Evolutionary conservation across 2,797 vertebrate species (phyloP), one percentile per base, ranked within the genome.

Genomic region (Clamator glandarius): DNA sequence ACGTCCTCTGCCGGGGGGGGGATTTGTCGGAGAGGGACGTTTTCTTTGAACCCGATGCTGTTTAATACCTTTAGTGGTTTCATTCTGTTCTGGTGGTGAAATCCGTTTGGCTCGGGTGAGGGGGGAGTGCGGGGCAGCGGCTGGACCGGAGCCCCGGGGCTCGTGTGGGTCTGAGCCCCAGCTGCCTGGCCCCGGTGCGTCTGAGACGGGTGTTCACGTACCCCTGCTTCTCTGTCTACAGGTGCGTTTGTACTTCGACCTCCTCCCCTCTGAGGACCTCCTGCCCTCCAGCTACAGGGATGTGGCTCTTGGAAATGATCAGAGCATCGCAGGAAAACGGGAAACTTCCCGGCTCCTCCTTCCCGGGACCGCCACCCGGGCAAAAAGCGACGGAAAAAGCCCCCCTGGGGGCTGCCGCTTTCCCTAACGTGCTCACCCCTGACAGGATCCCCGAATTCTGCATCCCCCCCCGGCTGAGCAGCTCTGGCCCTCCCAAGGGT

Each of bases 361-460:
- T 94, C 25, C 75, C 92, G 55, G 95, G 89, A 12, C 70, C 90
- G 33, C 89, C 95, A 21, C 69, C 95, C 12, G 31, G 88, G 35
- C 91, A 80, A 39, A 78, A 62, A 5, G 39, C 78, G 31, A 29
- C 81, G 12, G 96, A 95, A 50, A 93, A 81, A 78, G 12, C 46
- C 35, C 58, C 57, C 3, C 18, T 61, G 16, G 76, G 83, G 19
- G 62, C 73, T 59, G 81, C 83, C 42, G 86, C 92, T 23, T 99
- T 98, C 90, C 97, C 98, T n/a, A 99, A 99, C 57, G 98, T 99
- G 92, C 98, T 99, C 85, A 99, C 99, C 13, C 99, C 99, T 1
- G 98, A 98, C 91, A 98, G 98, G 92, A 99, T 99, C 83, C 99
- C 99, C 0, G 98, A 99, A 82, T 99, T 99, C 97, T 99, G 98